These are phyloP conservation scores for Cryptomyrus ogoouensis DNA, from an alignment of 2,113 vertebrate genomes.

Conservation along the genomic window DNA sequence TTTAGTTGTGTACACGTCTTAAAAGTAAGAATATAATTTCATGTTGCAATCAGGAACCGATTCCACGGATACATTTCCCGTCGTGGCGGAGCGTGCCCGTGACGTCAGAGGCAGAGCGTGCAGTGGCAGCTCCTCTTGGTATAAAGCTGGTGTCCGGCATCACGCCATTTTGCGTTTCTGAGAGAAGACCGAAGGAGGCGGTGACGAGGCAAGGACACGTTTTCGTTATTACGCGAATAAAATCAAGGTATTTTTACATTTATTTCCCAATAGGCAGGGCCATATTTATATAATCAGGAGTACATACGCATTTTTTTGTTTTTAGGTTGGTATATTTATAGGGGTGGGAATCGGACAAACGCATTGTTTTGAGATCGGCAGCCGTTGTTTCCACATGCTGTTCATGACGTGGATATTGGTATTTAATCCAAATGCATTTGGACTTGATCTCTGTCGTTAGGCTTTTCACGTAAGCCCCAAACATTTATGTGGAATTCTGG, in stretches of 20 bases:
- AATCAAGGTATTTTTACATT: neutral
- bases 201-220: no score
- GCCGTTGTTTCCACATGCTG: neutral
- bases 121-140: no score
- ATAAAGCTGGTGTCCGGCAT: neutral
- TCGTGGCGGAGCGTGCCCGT: no score
- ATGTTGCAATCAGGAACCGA: no score
- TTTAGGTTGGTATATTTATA: neutral
- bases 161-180: slow-evolving; percentile 5
- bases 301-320: neutral
- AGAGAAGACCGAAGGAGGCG: neutral
- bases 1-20: no score
- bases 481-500: neutral
- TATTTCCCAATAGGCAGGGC: neutral
- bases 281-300: neutral
- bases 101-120: no score
- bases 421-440: neutral
- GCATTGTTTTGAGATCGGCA: neutral
- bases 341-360: neutral
- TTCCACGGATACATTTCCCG: no score
- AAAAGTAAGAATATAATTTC: no score
- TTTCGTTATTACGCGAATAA: neutral
- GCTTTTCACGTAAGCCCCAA: neutral
- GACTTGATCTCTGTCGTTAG: neutral
- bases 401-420: neutral